Evolutionary conservation across 2,113 vertebrate species (phyloP), one percentile per base, ranked within the genome.

Genomic region (Trematomus loennbergii): DNA sequence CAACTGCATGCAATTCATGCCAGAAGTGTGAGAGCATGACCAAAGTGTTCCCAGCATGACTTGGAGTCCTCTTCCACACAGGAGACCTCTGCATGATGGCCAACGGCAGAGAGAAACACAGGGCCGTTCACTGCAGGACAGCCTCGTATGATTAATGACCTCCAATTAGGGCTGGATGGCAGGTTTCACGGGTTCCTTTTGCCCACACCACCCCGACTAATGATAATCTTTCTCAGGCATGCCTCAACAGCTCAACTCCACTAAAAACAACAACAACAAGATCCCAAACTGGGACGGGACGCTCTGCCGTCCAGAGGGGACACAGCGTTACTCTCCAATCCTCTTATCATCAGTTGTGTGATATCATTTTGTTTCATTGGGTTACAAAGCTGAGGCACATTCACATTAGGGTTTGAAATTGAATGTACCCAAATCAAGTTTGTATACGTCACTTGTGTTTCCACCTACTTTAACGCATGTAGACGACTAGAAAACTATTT

Each of bases 141-240:
- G 92, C 88, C 78, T 84, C 67, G 74, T 60, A 91, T 95, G 95
- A 95, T 96, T 95, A 94, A 96, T 95, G 90, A 86, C 91, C 90
- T 92, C 91, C 93, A 95, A 94, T 95, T 94, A 95, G 82, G 88
- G 57, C 59, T 88, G 87, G 88, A 93, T 89, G 90, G 90, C 88
- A 92, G 90, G 91, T 94, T 93, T 93, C 92, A 88, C 88, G 82
- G 90, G 83, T 91, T 94, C 72, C 72, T 87, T 84, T 85, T 83
- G 86, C 88, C 86, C 82, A 88, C 73, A 29, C 78, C 29, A 0
- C 86, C 78, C 83, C 83, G 43, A 78, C 79, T 82, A 90, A 86
- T 84, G 90, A 92, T 92, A 84, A 92, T 90, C 82, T 93, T 73
- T 87, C 76, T 78, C 78, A 85, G 81, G 65, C 89, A 79, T 79